Evolutionary conservation across 2,888 invertebrate species (phyloP).

Genomic region (Pachymerium ferrugineum): DNA sequence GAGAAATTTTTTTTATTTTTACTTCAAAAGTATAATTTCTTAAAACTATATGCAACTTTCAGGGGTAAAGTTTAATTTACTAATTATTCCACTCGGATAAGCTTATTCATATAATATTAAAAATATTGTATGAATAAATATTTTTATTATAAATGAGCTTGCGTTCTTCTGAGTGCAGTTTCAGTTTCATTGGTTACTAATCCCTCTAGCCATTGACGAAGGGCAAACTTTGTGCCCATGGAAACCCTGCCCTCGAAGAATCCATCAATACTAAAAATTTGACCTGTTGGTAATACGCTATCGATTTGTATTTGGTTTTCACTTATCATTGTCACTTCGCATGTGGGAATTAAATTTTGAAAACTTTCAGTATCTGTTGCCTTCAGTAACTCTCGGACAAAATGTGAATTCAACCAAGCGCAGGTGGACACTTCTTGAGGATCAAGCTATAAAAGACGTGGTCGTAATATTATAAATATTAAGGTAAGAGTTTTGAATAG

Average conservation of each 20-base stretch:
- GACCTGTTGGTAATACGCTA: background rate
- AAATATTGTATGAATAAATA: background rate
- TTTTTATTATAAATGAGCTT: background rate
- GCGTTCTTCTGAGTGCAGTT: background rate
- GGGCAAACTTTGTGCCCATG: background rate
- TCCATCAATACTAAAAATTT: background rate
- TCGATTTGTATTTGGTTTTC: background rate
- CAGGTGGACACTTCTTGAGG: background rate
- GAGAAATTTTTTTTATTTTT: no score
- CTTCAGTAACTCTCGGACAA: background rate
- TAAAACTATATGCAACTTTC: no score
- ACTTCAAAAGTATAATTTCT: no score
- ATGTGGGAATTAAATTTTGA: background rate
- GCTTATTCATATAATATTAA: no score
- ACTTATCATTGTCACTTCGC: background rate
- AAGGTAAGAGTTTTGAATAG: background rate
- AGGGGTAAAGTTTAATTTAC: no score
- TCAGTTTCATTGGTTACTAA: background rate
- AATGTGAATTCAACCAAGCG: background rate
- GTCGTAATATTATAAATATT: background rate
- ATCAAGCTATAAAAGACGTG: background rate
- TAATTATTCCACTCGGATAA: no score
- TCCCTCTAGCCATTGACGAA: background rate
- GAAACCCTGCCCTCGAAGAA: background rate
- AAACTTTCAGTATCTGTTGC: background rate